phyloP scores from a whole-genome alignment of 1,140 invertebrate species.

The Zophobas morio region DNA sequence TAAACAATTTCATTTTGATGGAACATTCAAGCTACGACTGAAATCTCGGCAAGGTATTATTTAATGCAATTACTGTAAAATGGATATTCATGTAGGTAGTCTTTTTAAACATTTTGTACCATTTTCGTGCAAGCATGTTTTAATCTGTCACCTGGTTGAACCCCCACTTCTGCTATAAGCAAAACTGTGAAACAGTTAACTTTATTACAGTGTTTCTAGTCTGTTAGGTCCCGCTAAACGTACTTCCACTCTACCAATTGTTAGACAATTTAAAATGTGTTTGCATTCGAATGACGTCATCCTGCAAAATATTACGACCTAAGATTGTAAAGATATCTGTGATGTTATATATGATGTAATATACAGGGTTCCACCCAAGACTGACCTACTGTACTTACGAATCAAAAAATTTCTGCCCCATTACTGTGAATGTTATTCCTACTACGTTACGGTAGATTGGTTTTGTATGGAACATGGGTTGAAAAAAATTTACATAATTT shows the following conservation, averaged over 20 bases:
- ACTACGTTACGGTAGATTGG: constrained; percentile 35
- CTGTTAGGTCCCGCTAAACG: constrained; percentile 15
- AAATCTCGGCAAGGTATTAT: constrained; percentile 49
- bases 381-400: constrained; percentile 42
- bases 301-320: constrained; percentile 51
- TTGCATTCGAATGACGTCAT: constrained; percentile 49
- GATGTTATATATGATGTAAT: constrained; percentile 53
- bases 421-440: constrained; percentile 10
- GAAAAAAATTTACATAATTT: constrained; percentile 44
- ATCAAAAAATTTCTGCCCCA: constrained; percentile 22
- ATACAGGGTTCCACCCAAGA: constrained; percentile 46
- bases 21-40: constrained; percentile 40
- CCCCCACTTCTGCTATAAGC: neutral
- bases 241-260: constrained; percentile 4
- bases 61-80: constrained; percentile 13
- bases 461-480: constrained; percentile 48
- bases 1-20: constrained; percentile 27
- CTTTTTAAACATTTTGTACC: constrained; percentile 42
- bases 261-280: constrained; percentile 42
- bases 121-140: constrained; percentile 43
- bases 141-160: constrained; percentile 15
- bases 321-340: constrained; percentile 56
- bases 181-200: constrained; percentile 4
- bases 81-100: constrained; percentile 32
- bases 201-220: constrained; percentile 8